These are phyloP conservation scores for Anoplophora glabripennis DNA, from an alignment of 1,140 invertebrate species.

Conservation along the genomic window DNA sequence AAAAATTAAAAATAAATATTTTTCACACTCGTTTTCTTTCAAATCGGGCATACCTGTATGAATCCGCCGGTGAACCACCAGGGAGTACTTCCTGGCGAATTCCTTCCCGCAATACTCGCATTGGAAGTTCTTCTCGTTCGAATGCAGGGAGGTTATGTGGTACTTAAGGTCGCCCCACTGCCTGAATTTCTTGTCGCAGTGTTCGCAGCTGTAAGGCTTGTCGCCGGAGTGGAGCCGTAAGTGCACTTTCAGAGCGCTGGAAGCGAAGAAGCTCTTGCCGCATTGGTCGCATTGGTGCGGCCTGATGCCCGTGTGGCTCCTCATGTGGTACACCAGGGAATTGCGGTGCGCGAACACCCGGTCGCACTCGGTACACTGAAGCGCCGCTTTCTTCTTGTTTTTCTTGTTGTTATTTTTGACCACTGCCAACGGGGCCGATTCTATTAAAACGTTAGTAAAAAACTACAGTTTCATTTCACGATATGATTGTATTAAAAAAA, in stretches of 20 bases:
- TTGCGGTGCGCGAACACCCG: slow-evolving; percentile 77
- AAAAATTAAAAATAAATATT: neutral
- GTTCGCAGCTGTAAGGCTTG: slow-evolving; percentile 76
- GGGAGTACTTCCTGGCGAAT: slow-evolving; percentile 88
- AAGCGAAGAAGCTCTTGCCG: slow-evolving; percentile 77
- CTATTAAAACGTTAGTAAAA: no score
- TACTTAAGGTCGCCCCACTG: slow-evolving; percentile 90
- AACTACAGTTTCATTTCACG: no score
- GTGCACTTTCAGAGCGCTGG: slow-evolving; percentile 61
- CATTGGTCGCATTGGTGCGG: slow-evolving; percentile 79
- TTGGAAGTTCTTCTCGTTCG: slow-evolving; percentile 74
- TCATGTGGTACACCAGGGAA: slow-evolving; percentile 79
- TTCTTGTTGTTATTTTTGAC: slow-evolving; percentile 36
- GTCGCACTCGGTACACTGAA: slow-evolving; percentile 65
- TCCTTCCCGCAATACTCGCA: slow-evolving; percentile 91
- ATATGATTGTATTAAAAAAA: no score
- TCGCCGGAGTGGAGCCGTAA: slow-evolving; percentile 59
- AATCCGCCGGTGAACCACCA: slow-evolving; percentile 86
- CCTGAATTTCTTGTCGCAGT: slow-evolving; percentile 73
- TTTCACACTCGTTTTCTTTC: no score
- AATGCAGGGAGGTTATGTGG: slow-evolving; percentile 84
- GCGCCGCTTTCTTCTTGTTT: slow-evolving; percentile 35
- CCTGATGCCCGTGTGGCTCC: slow-evolving; percentile 72
- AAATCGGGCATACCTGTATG: slow-evolving; percentile 78
- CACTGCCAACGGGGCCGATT: slow-evolving; percentile 22